Evolutionary conservation across 2,797 vertebrate genomes (phyloP), one percentile per base, ranked within the genome.

Genomic region (Caiman crocodilus): DNA sequence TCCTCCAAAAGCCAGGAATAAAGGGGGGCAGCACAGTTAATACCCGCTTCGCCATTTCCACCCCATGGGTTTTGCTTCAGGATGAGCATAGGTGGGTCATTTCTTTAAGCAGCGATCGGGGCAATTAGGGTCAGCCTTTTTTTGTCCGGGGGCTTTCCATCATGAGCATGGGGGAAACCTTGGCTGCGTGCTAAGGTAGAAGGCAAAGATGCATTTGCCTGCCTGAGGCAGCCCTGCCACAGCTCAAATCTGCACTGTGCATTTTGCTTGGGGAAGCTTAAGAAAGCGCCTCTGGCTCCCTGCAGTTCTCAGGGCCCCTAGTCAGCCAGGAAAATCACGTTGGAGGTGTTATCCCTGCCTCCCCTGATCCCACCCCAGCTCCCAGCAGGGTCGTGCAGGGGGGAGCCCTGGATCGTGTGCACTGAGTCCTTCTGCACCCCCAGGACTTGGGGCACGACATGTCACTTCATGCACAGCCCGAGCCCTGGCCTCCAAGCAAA

Each of bases 181-280:
- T 25, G 15, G 5, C 50, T 92, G n/a, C 25, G 81, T 7, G 12
- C 71, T 57, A 14, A 50, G 69, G n/a, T n/a, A 7, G 57, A 58
- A 77, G 16, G 32, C 17, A 59, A 2, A 3, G 4, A 6, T n/a
- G 23, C 0, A 3, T 67, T 42, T 76, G 3, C 57, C 17, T 78
- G 12, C 35, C 76, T 81, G 42, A 26, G 0, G 14, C 25, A 69
- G 14, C 13, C 23, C 18, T 35, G 20, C 20, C 25, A 16, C 32
- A 75, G 35, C n/a, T 10, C 61, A 0, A 0, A 20, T 50, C 13
- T 3, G 0, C n/a, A 2, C 15, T 71, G 12, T 35, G 23, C 32
- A 2, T 79, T 90, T 92, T 65, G 82, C 59, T 85, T 78, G 79
- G 64, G 42, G 18, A 35, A 35, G 35, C 35, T 35, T 35, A 35